phyloP scores from a whole-genome alignment of 2,797 vertebrate genomes.

The Hydrocynus forskahlii region DNA sequence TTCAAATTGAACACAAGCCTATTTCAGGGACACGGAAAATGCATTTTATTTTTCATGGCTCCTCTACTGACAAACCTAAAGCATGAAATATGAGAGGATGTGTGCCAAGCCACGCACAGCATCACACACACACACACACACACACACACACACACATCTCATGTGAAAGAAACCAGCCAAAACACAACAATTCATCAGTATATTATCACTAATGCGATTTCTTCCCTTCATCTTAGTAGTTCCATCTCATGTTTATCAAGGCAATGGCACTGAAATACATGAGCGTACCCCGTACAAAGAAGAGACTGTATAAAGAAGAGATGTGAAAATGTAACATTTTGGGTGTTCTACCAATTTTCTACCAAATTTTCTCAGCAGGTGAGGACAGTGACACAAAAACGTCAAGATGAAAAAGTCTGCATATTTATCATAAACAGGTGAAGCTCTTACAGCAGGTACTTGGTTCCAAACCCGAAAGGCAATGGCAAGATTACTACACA shows the following conservation, averaged over 20 bases:
- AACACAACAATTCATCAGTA: not conserved
- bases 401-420: slow-evolving; percentile 15
- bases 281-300: not conserved
- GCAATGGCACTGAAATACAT: not conserved
- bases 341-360: not conserved
- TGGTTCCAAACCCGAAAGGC: slow-evolving; percentile 55
- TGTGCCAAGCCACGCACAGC: not conserved
- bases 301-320: not conserved
- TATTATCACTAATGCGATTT: not conserved
- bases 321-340: not conserved
- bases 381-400: slow-evolving; percentile 11
- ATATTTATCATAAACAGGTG: slow-evolving; percentile 23
- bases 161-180: not conserved
- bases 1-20: slow-evolving; percentile 38
- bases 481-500: slow-evolving; percentile 57
- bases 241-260: not conserved
- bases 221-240: not conserved
- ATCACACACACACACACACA: not conserved
- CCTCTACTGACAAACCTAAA: not conserved
- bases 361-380: not conserved
- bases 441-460: slow-evolving; percentile 32
- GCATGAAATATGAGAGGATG: not conserved
- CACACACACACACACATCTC: not conserved
- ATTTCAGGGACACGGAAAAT: slow-evolving; percentile 14
- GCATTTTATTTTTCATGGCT: slow-evolving; percentile 1